Evolutionary conservation across 2,113 vertebrate genomes (phyloP), one percentile per base, ranked within the genome.

Genomic region (Scomber japonicus): DNA sequence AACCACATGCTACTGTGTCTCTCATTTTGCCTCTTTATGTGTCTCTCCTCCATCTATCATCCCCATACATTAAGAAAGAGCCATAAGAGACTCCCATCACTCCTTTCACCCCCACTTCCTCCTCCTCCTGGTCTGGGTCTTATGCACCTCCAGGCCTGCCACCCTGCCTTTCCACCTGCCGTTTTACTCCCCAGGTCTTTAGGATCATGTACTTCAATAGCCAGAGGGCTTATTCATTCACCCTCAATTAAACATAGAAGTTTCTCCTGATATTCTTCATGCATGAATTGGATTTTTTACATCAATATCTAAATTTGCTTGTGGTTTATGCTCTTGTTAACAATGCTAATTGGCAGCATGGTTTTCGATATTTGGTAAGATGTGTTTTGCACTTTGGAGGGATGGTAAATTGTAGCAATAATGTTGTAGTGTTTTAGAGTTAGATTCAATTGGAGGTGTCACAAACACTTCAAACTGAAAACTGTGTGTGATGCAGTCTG

Each of bases 21-120:
- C 35, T 40, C 35, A 9, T 40, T 40, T 40, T 40, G 31, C 51
- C 7, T 70, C 19, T 46, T 27, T 30, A 55, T 56, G 10, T 3
- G 59, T 60, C 68, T 40, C 35, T 40, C 35, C 35, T 9, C 35
- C 75, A 53, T 53, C 46, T n/a, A 45, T 93, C 91, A 90, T 92
- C 92, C 91, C 87, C 88, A 79, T 93, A 92, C 91, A 93, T 95
- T 92, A 94, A 95, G 91, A 93, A 93, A 92, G 92, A 94, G 91
- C 94, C 94, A 88, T 91, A 93, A 84, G 91, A 92, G 92, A 91
- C 92, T 80, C 92, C 91, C 83, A 86, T 91, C 83, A 88, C 90
- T 87, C 92, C 90, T 90, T 93, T 93, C 89, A 93, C 89, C 86
- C 92, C 91, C 88, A 90, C 84, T 87, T 91, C 91, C 89, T 94